phyloP scores from a whole-genome alignment of 2,888 invertebrate genomes.

The Mesochorus sp. region DNA sequence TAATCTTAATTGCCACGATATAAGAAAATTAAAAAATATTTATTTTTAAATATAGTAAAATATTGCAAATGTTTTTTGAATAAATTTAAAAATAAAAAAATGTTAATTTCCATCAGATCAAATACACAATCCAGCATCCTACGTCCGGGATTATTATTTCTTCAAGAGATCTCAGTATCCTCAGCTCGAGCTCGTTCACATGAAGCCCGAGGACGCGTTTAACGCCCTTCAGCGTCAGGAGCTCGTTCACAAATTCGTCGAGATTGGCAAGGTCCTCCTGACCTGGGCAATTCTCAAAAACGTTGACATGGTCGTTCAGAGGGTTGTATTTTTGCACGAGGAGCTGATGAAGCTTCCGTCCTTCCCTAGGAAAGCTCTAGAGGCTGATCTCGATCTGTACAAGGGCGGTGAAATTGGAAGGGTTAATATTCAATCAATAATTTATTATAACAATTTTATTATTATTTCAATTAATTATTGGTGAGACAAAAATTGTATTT shows the following conservation, averaged over 20 bases:
- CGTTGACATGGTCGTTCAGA: conserved; percentile 97
- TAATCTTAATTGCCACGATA: too few relatives aligned
- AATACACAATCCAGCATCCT: conserved; percentile 97
- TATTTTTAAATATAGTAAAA: too few relatives aligned
- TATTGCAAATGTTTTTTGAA: too few relatives aligned
- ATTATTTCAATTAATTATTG: too few relatives aligned
- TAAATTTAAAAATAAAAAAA: too few relatives aligned
- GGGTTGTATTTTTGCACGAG: conserved; percentile 99
- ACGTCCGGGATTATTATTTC: conserved; percentile 94
- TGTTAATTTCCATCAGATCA: conserved; percentile 87
- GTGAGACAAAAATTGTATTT: too few relatives aligned
- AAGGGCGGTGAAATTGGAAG: conserved; percentile 95
- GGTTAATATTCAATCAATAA: too few relatives aligned
- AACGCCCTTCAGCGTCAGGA: conserved; percentile 95
- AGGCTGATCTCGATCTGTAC: conserved; percentile 97
- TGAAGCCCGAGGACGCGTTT: conserved; percentile 96
- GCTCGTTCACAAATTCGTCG: conserved; percentile 95
- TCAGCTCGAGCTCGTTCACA: conserved; percentile 95
- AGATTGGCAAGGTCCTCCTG: conserved; percentile 96
- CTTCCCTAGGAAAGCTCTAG: conserved; percentile 98
- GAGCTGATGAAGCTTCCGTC: conserved; percentile 99
- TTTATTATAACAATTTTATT: too few relatives aligned
- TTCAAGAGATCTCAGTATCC: conserved; percentile 98
- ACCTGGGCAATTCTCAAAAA: conserved; percentile 97
- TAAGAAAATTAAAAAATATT: too few relatives aligned